Percentiles rank a stretch among this genome's conserved stretches.
phyloP scores from a whole-genome alignment of 2,888 invertebrate species.

The Opisthograptis luteolata region DNA sequence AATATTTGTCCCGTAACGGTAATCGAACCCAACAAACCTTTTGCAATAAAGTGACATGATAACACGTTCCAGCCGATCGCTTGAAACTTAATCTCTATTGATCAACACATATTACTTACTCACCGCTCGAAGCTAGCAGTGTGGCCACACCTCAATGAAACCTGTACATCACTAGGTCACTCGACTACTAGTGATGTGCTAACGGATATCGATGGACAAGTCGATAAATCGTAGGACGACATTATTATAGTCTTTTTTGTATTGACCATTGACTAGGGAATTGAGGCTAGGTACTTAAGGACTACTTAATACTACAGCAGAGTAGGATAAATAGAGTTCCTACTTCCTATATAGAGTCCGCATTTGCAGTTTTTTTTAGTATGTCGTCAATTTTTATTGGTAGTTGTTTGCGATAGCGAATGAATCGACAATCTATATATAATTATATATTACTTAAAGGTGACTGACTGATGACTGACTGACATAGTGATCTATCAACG shows the following conservation, averaged over 20 bases:
- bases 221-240: slow-evolving; percentile 24
- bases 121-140: too few relatives aligned
- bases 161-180: slow-evolving; percentile 70
- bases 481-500: too few relatives aligned
- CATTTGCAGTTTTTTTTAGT: too few relatives aligned
- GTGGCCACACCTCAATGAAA: slow-evolving; percentile 50
- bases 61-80: slow-evolving; percentile 11
- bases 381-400: too few relatives aligned
- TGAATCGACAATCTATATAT: too few relatives aligned
- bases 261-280: background rate
- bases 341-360: background rate
- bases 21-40: slow-evolving; percentile 1
- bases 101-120: slow-evolving; percentile 28
- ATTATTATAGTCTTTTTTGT: slow-evolving; percentile 13
- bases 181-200: slow-evolving; percentile 49
- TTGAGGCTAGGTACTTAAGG: background rate
- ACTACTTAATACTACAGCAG: background rate
- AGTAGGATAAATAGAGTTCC: background rate
- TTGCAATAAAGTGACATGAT: slow-evolving; percentile 17
- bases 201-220: slow-evolving; percentile 51
- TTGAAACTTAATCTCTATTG: slow-evolving; percentile 30
- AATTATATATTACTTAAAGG: too few relatives aligned
- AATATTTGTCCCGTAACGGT: too few relatives aligned
- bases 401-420: too few relatives aligned
- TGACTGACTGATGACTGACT: too few relatives aligned